These are phyloP conservation scores for Sebastes cheni DNA, from an alignment of 2,797 vertebrate species.

Conservation along the genomic window DNA sequence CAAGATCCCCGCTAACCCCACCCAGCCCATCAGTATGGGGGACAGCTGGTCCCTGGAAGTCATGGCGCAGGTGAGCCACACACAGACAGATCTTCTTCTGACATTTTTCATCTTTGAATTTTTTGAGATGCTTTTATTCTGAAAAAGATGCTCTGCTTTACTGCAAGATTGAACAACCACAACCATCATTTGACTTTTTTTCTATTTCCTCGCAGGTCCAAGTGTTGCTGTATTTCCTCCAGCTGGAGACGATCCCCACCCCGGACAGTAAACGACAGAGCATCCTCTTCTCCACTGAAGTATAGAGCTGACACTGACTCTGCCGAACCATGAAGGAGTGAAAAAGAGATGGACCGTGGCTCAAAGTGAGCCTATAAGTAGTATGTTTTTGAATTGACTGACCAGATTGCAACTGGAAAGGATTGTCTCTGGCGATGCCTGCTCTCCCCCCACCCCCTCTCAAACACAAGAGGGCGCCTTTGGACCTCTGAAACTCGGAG, in stretches of 20 bases:
- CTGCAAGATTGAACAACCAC: background rate
- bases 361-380: constrained; percentile 70
- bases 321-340: constrained; percentile 21
- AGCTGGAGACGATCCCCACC: constrained; percentile 96
- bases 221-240: constrained; percentile 96
- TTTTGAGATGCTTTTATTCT: background rate
- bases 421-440: constrained; percentile 20
- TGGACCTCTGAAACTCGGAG: constrained; percentile 36
- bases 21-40: constrained; percentile 95
- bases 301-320: constrained; percentile 77
- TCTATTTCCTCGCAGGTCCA: constrained; percentile 86
- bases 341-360: constrained; percentile 51
- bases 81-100: background rate
- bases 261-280: constrained; percentile 98
- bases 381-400: constrained; percentile 67
- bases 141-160: background rate
- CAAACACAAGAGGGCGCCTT: constrained; percentile 67
- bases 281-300: constrained; percentile 98
- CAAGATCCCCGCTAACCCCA: constrained; percentile 93
- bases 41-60: constrained; percentile 99
- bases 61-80: constrained; percentile 92
- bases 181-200: background rate
- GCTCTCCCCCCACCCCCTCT: background rate
- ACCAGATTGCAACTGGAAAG: constrained; percentile 37
- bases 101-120: background rate